phyloP scores from a whole-genome alignment of 1,140 invertebrate genomes.

The Fopius arisanus region DNA sequence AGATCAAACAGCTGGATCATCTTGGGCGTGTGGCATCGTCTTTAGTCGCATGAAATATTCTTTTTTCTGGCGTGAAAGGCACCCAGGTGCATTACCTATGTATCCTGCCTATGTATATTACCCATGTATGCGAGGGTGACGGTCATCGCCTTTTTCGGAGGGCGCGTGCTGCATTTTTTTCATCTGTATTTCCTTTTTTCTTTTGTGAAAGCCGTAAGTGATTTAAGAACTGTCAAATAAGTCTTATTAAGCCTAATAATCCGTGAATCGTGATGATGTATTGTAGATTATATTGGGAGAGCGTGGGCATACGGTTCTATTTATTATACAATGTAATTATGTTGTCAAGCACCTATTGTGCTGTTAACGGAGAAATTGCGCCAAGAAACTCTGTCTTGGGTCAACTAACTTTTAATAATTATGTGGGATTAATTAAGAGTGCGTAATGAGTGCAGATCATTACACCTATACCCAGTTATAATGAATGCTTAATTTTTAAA shows the following conservation, averaged over 20 bases:
- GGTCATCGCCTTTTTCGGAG: neutral
- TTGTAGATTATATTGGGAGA: slow-evolving; percentile 39
- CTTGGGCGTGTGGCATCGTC: slow-evolving; percentile 55
- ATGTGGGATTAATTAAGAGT: too few relatives aligned
- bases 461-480: too few relatives aligned
- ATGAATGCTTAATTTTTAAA: too few relatives aligned
- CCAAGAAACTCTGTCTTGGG: too few relatives aligned
- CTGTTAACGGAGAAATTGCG: neutral
- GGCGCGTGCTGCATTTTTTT: neutral
- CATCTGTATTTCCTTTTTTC: neutral
- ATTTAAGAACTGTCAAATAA: neutral
- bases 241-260: slow-evolving; percentile 55
- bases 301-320: slow-evolving; percentile 51
- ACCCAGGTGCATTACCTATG: slow-evolving; percentile 14
- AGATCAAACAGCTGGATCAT: slow-evolving; percentile 65
- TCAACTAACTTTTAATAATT: too few relatives aligned
- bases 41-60: slow-evolving; percentile 54
- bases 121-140: slow-evolving; percentile 8
- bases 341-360: neutral
- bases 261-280: slow-evolving; percentile 42
- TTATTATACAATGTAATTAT: slow-evolving; percentile 44
- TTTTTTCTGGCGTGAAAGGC: slow-evolving; percentile 50
- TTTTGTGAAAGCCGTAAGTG: neutral
- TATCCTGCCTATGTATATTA: too few relatives aligned
- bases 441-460: too few relatives aligned